Evolutionary conservation across 2,113 vertebrate genomes (phyloP).

Genomic region (Xiphophorus hellerii): DNA sequence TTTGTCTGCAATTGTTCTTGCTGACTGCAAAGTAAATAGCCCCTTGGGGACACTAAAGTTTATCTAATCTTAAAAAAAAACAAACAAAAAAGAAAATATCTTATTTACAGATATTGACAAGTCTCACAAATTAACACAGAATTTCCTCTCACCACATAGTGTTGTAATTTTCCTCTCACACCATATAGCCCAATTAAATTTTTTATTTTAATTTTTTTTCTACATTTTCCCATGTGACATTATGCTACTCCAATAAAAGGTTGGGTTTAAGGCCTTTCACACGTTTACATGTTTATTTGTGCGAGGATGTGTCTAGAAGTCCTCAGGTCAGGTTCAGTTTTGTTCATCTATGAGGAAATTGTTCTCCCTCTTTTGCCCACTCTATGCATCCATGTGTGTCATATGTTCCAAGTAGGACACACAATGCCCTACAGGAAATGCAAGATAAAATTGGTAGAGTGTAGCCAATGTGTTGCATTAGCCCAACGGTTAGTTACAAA

Average conservation of each 20-base stretch:
- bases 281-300: background rate
- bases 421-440: conserved; percentile 57
- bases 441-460: conserved; percentile 31
- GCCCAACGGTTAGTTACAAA: conserved; percentile 54
- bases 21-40: too few relatives aligned
- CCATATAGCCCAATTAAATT: background rate
- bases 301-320: background rate
- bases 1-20: too few relatives aligned
- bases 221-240: background rate
- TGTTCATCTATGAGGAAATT: background rate
- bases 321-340: background rate
- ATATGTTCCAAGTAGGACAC: conserved; percentile 65
- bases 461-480: conserved; percentile 49
- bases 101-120: too few relatives aligned
- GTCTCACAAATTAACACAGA: too few relatives aligned
- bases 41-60: too few relatives aligned
- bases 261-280: background rate
- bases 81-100: too few relatives aligned
- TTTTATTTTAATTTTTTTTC: background rate
- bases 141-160: too few relatives aligned
- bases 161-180: too few relatives aligned
- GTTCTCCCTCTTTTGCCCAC: conserved; percentile 25
- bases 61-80: too few relatives aligned
- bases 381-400: conserved; percentile 49
- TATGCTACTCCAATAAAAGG: too few relatives aligned